These are phyloP conservation scores for Tachystola acroxantha DNA, from an alignment of 2,888 invertebrate species.

Conservation along the genomic window DNA sequence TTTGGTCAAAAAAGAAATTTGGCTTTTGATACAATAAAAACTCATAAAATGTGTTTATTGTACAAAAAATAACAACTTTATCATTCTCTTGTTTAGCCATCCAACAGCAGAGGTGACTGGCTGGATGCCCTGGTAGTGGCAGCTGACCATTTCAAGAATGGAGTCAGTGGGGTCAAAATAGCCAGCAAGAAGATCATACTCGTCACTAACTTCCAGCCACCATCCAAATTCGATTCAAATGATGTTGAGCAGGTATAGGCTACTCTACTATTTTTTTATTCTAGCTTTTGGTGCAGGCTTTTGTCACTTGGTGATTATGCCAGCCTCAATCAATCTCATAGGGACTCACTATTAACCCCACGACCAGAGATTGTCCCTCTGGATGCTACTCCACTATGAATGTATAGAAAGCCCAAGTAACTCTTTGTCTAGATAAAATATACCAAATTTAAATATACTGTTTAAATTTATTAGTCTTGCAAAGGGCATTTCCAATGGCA, in stretches of 20 bases:
- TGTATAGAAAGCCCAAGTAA: too few species aligned
- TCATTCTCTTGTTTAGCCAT: conserved; percentile 36
- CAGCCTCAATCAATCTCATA: conserved; percentile 4
- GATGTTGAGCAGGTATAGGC: conserved; percentile 57
- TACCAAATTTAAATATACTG: too few species aligned
- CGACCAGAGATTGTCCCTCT: too few species aligned
- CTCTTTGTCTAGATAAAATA: too few species aligned
- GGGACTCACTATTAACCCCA: too few species aligned
- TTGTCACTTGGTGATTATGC: too few species aligned
- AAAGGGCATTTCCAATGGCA: too few species aligned
- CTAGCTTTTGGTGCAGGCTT: not conserved
- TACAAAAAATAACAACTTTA: not conserved
- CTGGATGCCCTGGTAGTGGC: conserved; percentile 80
- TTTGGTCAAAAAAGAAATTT: too few species aligned
- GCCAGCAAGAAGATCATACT: conserved; percentile 76
- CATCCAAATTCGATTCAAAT: conserved; percentile 57
- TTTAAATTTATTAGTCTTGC: too few species aligned
- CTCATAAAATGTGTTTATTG: too few species aligned
- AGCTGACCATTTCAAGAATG: conserved; percentile 64
- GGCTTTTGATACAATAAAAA: too few species aligned
- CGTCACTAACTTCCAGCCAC: conserved; percentile 79
- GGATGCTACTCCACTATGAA: too few species aligned
- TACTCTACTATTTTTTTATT: not conserved
- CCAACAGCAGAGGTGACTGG: conserved; percentile 80
- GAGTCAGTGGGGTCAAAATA: conserved; percentile 37